Evolutionary conservation across 1,140 invertebrate species (phyloP).

Genomic region (Drosophila elegans): DNA sequence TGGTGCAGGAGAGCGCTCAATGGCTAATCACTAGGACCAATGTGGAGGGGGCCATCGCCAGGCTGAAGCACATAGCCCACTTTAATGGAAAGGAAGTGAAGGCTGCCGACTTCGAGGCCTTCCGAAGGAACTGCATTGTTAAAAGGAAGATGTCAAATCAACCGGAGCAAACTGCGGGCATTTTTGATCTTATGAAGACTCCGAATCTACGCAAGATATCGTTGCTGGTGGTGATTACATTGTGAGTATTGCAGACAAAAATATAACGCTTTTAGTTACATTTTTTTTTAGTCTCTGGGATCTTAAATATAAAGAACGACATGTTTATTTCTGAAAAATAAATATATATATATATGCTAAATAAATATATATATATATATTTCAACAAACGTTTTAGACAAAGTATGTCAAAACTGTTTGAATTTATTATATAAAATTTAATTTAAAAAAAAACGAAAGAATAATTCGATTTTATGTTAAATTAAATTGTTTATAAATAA

Average conservation of each 20-base stretch:
- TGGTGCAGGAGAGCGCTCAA: constrained; percentile 87
- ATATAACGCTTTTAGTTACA: too few species aligned
- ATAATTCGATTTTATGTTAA: too few species aligned
- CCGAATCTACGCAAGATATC: constrained; percentile 52
- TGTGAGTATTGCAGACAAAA: constrained; percentile 26
- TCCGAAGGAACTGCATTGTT: constrained; percentile 67
- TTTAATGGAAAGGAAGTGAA: constrained; percentile 85
- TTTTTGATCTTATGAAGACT: constrained; percentile 57
- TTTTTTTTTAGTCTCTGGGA: not conserved
- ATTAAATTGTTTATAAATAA: too few species aligned
- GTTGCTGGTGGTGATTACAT: constrained; percentile 54
- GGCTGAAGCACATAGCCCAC: constrained; percentile 86
- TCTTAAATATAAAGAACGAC: too few species aligned
- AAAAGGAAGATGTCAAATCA: constrained; percentile 59
- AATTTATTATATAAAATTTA: too few species aligned
- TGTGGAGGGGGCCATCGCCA: constrained; percentile 85
- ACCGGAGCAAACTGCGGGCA: constrained; percentile 49
- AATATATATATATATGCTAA: too few species aligned
- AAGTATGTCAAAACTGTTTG: too few species aligned
- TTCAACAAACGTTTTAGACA: too few species aligned
- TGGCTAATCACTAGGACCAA: constrained; percentile 87
- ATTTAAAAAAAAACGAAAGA: too few species aligned
- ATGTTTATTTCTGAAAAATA: too few species aligned
- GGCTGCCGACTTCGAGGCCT: constrained; percentile 82
- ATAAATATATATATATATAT: too few species aligned